Base-by-base conservation (phyloP, 2,797 vertebrate genomes). In the Cyclopterus lumpus region DNA sequence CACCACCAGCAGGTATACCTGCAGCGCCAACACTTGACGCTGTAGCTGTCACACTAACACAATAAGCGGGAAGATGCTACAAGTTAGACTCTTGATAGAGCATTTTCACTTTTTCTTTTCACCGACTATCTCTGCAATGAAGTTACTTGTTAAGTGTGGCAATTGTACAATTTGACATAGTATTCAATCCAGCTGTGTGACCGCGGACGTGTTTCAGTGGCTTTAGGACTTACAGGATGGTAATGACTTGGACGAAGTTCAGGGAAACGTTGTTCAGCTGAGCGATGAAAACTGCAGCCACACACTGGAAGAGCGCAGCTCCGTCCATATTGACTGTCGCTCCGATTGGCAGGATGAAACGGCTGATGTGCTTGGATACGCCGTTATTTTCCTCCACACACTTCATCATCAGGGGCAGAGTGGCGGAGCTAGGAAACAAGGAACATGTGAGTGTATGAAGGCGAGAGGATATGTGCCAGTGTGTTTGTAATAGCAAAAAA, bases 321-420 rank as follows among this genome's bases (percentile, higher is more conserved):
- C 97, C 97, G 0, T 98, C 97, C 97, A 98, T 98, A 94, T 97
- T 98, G 74, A 98, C 96, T 0, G 97, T 97, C 14, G 97, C 96
- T 0, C 97, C 97, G 1, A 98, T 98, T 66, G 97, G 97, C 49
- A 97, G 93, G 86, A 98, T 96, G 82, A 98, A 98, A 4, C 96
- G 95, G 86, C 97, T 97, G 91, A 98, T 97, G 67, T 97, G 96
- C 76, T 95, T 97, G 18, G 95, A 93, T 4, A 97, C 91, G 0
- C 96, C 95, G 0, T 98, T 98, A 22, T 93, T 96, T 87, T 97
- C 97, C 88, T 98, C 97, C 51, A 98, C 96, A 0, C 95, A 97
- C 86, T 96, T 97, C 95, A 97, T 98, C 97, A 97, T 97, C 84
- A 97, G 94, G 0, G 96, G 96, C 75, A 98, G 87, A 0, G 97